Base-by-base conservation (phyloP, 2,888 invertebrate genomes). In the Cremastinae sp. region DNA sequence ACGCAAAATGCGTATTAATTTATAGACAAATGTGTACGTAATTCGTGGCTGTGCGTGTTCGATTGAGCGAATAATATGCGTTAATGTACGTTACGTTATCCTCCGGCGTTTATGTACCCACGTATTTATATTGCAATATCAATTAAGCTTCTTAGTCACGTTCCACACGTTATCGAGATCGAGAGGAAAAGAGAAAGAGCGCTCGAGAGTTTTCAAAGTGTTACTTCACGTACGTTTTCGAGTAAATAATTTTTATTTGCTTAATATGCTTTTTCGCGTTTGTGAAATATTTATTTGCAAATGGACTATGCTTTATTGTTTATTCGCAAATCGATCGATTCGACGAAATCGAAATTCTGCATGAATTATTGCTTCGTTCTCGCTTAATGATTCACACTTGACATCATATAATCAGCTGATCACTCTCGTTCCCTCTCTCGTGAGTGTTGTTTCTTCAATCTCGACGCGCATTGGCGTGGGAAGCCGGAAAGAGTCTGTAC, bases 71-170 rank as follows among this genome's bases (percentile, higher is more conserved):
- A 54, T 58, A 66, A 58, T 68, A n/a, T 36, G 61, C 28, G 41
- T 73, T 41, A 58, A 78, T 73, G 65, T 51, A 14, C 70, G 74
- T 72, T 75, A 56, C 71, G 56, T 71, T 76, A 74, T 75, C 43
- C 65, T 69, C 62, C 71, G 45, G 61, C 16, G 41, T 43, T 16
- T 53, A 34, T 7, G 16, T 22, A 47, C 56, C 56, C 72, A 79
- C 71, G 56, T 72, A 75, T 69, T 79, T 78, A 28, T 28, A 79
- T 76, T 72, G 70, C 58, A 47, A 75, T 79, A 69, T 78, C 75
- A 75, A 75, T 75, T 49, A 69, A 49, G 58, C 45, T 64, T 58
- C 68, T 64, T 74, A 74, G 78, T 74, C 65, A 73, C 47, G 69
- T 58, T 70, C 66, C 36, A 58, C 5, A 41, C 49, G 62, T 34